Conservation (phyloP, 2,113 vertebrate genomes). For the Pelmatolapia mariae region DNA sequence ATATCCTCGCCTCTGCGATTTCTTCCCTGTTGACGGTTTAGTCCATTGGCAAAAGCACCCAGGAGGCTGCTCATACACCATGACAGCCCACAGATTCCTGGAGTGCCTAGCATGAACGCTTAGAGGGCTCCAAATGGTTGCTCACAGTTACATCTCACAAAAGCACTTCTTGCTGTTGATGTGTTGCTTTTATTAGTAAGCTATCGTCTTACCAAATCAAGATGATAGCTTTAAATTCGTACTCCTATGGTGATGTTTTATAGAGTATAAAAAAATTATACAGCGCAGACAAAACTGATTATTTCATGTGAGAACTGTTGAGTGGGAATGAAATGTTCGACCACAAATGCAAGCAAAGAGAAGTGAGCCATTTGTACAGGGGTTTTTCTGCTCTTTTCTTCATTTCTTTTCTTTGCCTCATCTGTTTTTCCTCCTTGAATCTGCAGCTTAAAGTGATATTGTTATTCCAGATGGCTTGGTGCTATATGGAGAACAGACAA, state of each 20-base stretch:
- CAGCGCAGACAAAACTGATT: neutral
- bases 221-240: slow-evolving; percentile 1
- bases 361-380: neutral
- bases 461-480: slow-evolving; percentile 46
- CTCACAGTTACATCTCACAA: slow-evolving; percentile 29
- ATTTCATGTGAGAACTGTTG: slow-evolving; percentile 20
- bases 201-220: neutral
- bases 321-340: slow-evolving; percentile 23
- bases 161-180: slow-evolving; percentile 6
- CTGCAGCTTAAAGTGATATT: slow-evolving; percentile 29
- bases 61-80: slow-evolving; percentile 37
- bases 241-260: slow-evolving; percentile 9
- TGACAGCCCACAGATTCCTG: slow-evolving; percentile 51
- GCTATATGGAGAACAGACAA: slow-evolving; percentile 33
- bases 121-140: slow-evolving; percentile 23
- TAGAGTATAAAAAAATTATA: slow-evolving; percentile 19
- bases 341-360: neutral
- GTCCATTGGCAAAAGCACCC: slow-evolving; percentile 24
- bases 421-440: slow-evolving; percentile 12
- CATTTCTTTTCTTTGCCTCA: neutral
- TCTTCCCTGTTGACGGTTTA: slow-evolving; percentile 48
- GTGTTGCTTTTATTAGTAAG: neutral
- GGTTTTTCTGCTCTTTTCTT: neutral
- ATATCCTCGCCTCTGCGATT: slow-evolving; percentile 17
- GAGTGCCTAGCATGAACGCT: slow-evolving; percentile 44